A percentile compares a stretch with the other conserved stretches of the same genome.
Conservation (phyloP, 2,113 vertebrate genomes). For the Rhinolophus sinicus region DNA sequence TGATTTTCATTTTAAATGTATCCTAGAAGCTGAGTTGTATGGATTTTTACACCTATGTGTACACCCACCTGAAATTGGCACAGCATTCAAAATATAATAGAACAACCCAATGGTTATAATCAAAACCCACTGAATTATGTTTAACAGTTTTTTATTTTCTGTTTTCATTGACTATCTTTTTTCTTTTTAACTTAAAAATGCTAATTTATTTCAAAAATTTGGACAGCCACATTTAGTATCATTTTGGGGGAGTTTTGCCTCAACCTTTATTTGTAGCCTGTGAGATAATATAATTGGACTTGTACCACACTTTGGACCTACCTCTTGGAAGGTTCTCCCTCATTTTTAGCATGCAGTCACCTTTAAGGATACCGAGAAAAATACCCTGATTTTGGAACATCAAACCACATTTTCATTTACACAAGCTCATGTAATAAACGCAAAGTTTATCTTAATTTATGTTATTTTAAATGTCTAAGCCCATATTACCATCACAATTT, state of each 20-base stretch:
- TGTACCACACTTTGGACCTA: not conserved
- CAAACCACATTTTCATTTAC: slow-evolving; percentile 58
- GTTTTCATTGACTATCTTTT: not conserved
- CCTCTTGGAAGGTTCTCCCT: not conserved
- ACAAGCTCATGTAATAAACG: not conserved
- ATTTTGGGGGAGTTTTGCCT: not conserved
- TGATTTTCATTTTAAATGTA: not conserved
- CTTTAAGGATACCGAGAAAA: not conserved
- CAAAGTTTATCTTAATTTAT: slow-evolving; percentile 37
- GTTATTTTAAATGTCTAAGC: slow-evolving; percentile 19
- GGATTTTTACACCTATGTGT: not conserved
- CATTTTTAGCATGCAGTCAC: not conserved
- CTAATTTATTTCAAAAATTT: not conserved
- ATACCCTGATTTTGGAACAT: slow-evolving; percentile 18
- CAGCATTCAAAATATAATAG: not conserved
- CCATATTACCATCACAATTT: not conserved
- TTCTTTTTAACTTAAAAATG: not conserved
- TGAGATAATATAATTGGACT: not conserved
- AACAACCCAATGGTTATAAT: not conserved
- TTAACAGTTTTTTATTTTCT: not conserved
- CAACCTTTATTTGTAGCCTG: not conserved
- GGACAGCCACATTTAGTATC: rapidly evolving
- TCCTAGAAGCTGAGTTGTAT: not conserved
- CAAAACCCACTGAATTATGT: not conserved
- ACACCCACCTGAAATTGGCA: not conserved